phyloP scores from a whole-genome alignment of 1,140 invertebrate species.

The Bombyx mori region DNA sequence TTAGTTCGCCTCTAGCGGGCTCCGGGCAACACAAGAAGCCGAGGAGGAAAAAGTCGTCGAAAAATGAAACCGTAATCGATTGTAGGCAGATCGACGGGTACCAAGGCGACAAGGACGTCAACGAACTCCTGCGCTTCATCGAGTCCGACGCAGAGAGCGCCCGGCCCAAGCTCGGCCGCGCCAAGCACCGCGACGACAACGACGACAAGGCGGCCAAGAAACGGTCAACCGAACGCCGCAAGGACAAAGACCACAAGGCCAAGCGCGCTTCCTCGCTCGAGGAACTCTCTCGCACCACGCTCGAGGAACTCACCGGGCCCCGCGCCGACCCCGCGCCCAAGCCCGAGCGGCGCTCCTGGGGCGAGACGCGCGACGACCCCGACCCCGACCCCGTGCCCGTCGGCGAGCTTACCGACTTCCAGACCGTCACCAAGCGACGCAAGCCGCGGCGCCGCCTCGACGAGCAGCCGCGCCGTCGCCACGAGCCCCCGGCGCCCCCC shows the following conservation, averaged over 20 bases:
- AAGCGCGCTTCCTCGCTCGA: slow-evolving; percentile 79
- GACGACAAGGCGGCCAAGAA: slow-evolving; percentile 61
- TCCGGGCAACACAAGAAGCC: slow-evolving; percentile 73
- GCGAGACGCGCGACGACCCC: slow-evolving; percentile 19
- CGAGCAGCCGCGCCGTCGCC: slow-evolving; percentile 25
- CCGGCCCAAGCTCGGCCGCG: slow-evolving; percentile 41
- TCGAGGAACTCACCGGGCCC: slow-evolving; percentile 75
- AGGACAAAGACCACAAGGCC: slow-evolving; percentile 63
- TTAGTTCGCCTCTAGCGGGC: slow-evolving; percentile 64
- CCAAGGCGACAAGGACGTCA: slow-evolving; percentile 74
- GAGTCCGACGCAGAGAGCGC: slow-evolving; percentile 62
- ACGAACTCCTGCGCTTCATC: slow-evolving; percentile 72
- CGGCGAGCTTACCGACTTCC: slow-evolving; percentile 73
- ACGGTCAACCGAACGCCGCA: slow-evolving; percentile 58
- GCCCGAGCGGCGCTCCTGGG: slow-evolving; percentile 15
- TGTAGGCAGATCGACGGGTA: slow-evolving; percentile 77
- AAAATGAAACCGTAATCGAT: slow-evolving; percentile 75
- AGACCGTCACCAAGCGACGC: slow-evolving; percentile 81
- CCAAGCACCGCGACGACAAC: slow-evolving; percentile 55
- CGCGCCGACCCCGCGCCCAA: slow-evolving; percentile 9
- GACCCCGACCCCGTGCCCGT: slow-evolving; percentile 58
- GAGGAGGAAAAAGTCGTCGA: slow-evolving; percentile 70
- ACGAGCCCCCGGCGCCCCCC: slow-evolving; percentile 23
- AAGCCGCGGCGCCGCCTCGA: slow-evolving; percentile 75
- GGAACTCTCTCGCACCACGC: slow-evolving; percentile 79